Evolutionary conservation across 2,797 vertebrate species (phyloP), one percentile per base, ranked within the genome.

Genomic region (Garrulus glandarius): DNA sequence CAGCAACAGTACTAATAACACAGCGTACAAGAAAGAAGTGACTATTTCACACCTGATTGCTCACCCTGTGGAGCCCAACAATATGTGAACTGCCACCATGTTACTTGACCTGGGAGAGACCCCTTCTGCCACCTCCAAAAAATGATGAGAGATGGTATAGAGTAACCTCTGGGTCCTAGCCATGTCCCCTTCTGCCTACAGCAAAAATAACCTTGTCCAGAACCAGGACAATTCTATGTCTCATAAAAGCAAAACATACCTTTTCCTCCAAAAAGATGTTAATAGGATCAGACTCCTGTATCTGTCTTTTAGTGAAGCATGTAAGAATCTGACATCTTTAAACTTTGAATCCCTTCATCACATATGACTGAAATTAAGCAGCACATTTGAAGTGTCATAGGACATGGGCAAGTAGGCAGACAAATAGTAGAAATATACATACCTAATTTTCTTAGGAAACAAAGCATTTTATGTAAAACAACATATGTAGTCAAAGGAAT

Each of bases 1-100:
- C 15, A 55, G 10, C 30, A 63, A 15, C 36, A 43, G 23, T 49
- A 23, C 6, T 32, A 27, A 43, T 16, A 49, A 55, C 3, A 64
- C 49, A 56, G 15, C 0, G 0, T 34, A 20, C 7, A 43, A 50
- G 14, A 47, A 78, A 47, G 36, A 37, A 9, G 7, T 6, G 4
- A 43, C 43, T 37, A 13, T 37, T 64, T 50, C 37, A n/a, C 14
- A 20, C 4, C 7, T 27, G 11, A 56, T 27, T 11, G 9, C 16
- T 43, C 36, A 36, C 13, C 15, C 8, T 22, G 22, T 32, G 23
- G 13, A 37, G 9, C 3, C 9, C 1, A 5, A 6, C 13, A 32
- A 24, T 43, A 43, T 6, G 4, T 30, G 50, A 55, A 30, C 41
- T 20, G 34, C 21, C 41, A 64, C 29, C 16, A 24, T 4, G 10